These are phyloP conservation scores for Ypsolopha sequella DNA, from an alignment of 2,888 invertebrate genomes.

Conservation along the genomic window DNA sequence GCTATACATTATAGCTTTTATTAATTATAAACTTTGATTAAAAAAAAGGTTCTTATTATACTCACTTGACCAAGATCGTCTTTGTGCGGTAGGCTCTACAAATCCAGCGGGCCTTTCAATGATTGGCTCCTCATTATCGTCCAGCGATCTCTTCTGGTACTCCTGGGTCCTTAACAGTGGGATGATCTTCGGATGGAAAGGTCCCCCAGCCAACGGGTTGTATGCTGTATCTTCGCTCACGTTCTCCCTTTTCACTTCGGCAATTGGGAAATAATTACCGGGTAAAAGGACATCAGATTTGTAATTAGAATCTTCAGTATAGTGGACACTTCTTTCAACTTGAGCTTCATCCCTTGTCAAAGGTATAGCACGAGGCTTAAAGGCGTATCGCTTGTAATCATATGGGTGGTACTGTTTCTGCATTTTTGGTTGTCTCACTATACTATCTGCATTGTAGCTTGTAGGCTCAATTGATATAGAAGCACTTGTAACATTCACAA, in stretches of 20 bases:
- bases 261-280: conserved; percentile 61
- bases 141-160: conserved; percentile 43
- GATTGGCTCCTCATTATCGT: conserved; percentile 33
- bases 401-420: conserved; percentile 12
- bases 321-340: conserved; percentile 40
- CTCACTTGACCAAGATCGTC: conserved; percentile 32
- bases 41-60: neutral
- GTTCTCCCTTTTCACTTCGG: conserved; percentile 53
- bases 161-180: conserved; percentile 45
- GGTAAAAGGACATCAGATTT: conserved; percentile 55
- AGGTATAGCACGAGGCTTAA: conserved; percentile 49
- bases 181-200: conserved; percentile 45
- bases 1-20: no score
- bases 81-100: conserved; percentile 34
- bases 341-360: conserved; percentile 26
- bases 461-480: conserved; percentile 44
- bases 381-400: conserved; percentile 31
- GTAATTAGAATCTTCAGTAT: conserved; percentile 36
- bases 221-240: conserved; percentile 18
- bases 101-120: conserved; percentile 42
- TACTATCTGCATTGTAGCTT: conserved; percentile 17
- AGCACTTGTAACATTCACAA: conserved; percentile 48
- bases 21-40: no score
- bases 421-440: conserved; percentile 14
- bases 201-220: conserved; percentile 18